These are phyloP conservation scores for Pocillopora damicornis DNA, from an alignment of 64 coral and sea anemone species.

Conservation along the genomic window DNA sequence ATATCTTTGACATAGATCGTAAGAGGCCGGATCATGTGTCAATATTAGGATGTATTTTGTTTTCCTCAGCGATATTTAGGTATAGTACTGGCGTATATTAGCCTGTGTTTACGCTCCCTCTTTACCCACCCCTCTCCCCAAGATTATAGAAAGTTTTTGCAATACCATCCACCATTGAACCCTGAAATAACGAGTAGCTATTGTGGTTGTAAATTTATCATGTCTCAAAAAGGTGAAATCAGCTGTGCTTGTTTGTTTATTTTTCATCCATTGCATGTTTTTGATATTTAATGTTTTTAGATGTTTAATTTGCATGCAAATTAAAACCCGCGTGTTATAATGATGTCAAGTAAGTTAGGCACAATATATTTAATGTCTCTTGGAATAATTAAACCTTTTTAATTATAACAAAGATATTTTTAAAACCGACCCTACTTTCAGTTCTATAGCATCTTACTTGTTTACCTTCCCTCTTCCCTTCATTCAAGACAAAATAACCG, in stretches of 20 bases:
- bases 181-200: not conserved
- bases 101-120: too few relatives aligned
- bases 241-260: not conserved
- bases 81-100: not conserved
- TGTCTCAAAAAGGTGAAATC: too few relatives aligned
- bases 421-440: not conserved
- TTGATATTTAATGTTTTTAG: not conserved
- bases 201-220: too few relatives aligned
- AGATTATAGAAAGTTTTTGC: too few relatives aligned
- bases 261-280: slow-evolving; percentile 9
- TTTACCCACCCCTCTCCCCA: too few relatives aligned
- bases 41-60: not conserved
- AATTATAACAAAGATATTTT: not conserved
- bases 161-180: not conserved
- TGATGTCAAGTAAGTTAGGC: not conserved
- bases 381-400: not conserved
- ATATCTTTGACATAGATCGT: not conserved
- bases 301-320: slow-evolving; percentile 1
- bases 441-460: not conserved
- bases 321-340: not conserved
- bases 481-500: too few relatives aligned
- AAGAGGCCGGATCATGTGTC: not conserved
- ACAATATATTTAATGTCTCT: slow-evolving; percentile 1
- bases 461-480: too few relatives aligned
- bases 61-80: not conserved